Evolutionary conservation across 2,888 invertebrate species (phyloP), one percentile per base, ranked within the genome.

Genomic region (Cataglyphis albicans): DNA sequence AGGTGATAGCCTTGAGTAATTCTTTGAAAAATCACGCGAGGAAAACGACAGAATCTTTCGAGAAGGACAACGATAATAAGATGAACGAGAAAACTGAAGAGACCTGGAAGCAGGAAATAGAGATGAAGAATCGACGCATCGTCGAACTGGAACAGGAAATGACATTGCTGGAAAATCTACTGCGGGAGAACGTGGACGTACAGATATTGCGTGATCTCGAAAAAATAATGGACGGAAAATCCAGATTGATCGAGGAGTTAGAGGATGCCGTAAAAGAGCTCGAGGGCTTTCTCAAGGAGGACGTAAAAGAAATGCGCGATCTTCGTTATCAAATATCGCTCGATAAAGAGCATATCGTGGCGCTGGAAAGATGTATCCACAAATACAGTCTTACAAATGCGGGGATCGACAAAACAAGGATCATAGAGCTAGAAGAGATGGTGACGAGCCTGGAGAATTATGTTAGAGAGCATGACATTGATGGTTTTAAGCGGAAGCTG

Each of bases 191-290:
- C 89, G 95, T 96, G 84, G 96, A 96, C 87, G 95, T 96, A 87
- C 95, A 95, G 35, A 96, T 96, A 87, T 95, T 57, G n/a, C 57
- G 12, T n/a, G 61, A 76, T 32, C 25, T 67, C 18, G 67, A 67
- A 10, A 41, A 44, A 3, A 55, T n/a, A 15, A 41, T 96, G 7
- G 95, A 96, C 84, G 95, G 96, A 88, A 97, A 97, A 94, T 96
- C 96, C 81, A 96, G 96, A 85, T 95, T 97, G 87, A 97, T 98
- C 78, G 96, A 96, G 92, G 97, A 98, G 92, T 95, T 98, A 89
- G 98, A 98, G 93, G 96, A 96, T 89, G 96, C 97, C 7, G 94
- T 97, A 64, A 93, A 96, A 35, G 96, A 97, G 91, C 96, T 96
- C 90, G 96, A 94, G 72, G 92, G 93, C 61, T 94, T 94, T 29